phyloP scores from a whole-genome alignment of 2,888 invertebrate species.

The Netelia virgata region DNA sequence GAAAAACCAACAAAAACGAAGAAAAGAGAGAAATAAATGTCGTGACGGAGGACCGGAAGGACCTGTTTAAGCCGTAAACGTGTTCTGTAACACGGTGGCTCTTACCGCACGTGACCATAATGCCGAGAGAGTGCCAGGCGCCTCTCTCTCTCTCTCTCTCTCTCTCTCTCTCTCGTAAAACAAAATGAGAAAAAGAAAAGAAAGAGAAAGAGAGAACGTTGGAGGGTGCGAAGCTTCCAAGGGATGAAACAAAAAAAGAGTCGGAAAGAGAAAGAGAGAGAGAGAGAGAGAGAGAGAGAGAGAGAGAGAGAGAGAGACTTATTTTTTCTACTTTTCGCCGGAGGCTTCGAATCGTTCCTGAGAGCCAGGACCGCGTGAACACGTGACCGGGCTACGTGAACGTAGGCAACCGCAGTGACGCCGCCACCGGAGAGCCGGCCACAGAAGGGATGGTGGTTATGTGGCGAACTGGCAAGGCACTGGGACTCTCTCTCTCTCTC shows the following conservation, averaged over 20 bases:
- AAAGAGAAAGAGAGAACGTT: neutral
- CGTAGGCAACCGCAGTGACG: constrained; percentile 58
- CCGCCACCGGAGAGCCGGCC: constrained; percentile 5
- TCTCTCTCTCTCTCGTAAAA: neutral
- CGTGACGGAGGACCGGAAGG: constrained; percentile 70
- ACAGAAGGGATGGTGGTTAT: constrained; percentile 57
- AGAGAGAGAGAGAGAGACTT: constrained; percentile 52
- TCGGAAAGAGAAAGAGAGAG: constrained; percentile 29
- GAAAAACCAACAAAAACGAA: neutral
- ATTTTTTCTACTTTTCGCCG: constrained; percentile 54
- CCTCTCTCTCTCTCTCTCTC: neutral
- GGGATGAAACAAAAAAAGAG: constrained; percentile 10
- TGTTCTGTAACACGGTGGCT: constrained; percentile 16
- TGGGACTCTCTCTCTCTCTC: neutral
- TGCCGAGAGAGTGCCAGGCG: constrained; percentile 67
- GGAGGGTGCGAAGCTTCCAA: constrained; percentile 29
- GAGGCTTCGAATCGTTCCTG: constrained; percentile 46
- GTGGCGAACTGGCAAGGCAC: constrained; percentile 49
- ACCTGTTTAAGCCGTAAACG: constrained; percentile 73
- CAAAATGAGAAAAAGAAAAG: constrained; percentile 3
- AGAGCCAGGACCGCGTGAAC: constrained; percentile 72
- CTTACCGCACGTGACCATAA: constrained; percentile 79
- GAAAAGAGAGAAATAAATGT: constrained; percentile 42
- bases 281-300: constrained; percentile 48
- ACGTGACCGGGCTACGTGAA: constrained; percentile 79